phyloP scores from a whole-genome alignment of 2,113 vertebrate genomes.

The Charina bottae region DNA sequence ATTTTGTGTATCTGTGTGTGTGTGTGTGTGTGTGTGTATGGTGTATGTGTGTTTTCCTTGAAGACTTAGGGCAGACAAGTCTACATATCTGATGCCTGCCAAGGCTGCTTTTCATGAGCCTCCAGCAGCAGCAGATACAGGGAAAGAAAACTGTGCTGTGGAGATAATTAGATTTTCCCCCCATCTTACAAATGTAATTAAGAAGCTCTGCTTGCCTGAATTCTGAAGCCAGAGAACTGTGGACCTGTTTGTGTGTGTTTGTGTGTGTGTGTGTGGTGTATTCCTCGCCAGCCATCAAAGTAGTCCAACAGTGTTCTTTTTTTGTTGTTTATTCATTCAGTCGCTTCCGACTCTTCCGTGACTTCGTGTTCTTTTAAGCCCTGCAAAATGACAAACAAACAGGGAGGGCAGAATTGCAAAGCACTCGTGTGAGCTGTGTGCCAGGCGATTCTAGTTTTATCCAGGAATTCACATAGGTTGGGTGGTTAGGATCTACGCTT shows the following conservation, averaged over 20 bases:
- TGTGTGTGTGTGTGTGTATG: neutral
- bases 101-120: neutral
- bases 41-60: neutral
- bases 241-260: neutral
- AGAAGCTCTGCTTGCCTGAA: neutral
- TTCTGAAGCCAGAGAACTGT: neutral
- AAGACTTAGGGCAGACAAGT: neutral
- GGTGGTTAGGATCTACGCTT: neutral
- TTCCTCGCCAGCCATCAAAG: neutral
- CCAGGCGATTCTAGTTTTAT: neutral
- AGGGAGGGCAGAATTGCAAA: neutral
- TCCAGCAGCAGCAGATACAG: neutral
- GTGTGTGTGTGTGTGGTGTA: neutral
- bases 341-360: no score
- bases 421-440: no score
- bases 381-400: neutral
- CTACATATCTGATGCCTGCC: neutral
- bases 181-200: constrained; percentile 22
- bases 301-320: neutral
- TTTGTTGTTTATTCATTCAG: no score
- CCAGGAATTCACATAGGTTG: neutral
- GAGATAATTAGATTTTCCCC: constrained; percentile 12
- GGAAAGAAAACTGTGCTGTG: neutral
- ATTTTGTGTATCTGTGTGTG: neutral
- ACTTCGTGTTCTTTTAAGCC: neutral